Conservation (phyloP, 2,113 vertebrate species). For the Recurvirostra avosetta region DNA sequence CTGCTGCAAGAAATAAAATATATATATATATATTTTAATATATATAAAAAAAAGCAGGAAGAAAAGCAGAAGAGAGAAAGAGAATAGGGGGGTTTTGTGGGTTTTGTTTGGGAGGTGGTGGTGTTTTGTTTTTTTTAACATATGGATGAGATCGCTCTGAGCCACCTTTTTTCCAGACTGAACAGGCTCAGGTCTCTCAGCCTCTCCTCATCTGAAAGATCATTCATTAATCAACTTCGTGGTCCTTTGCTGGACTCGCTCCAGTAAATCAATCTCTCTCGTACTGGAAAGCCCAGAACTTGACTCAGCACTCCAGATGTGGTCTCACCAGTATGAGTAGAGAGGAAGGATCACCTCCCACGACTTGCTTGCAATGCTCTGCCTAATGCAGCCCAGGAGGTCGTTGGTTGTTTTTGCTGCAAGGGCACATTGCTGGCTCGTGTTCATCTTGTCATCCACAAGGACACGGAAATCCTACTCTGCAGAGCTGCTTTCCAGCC, state of each 20-base stretch:
- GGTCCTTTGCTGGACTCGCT: not conserved
- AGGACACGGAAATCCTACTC: not conserved
- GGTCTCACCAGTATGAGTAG: not conserved
- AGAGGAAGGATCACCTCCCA: not conserved
- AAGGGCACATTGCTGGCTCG: fast-evolving
- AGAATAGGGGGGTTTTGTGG: not conserved
- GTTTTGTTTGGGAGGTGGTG: too few species aligned
- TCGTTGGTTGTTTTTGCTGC: not conserved
- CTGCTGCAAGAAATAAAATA: not conserved
- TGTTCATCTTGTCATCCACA: not conserved
- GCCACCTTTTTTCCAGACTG: not conserved
- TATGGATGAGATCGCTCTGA: not conserved
- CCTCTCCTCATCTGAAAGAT: not conserved
- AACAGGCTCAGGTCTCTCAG: not conserved
- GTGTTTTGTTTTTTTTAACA: not conserved
- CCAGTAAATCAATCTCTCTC: not conserved
- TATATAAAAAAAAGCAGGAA: not conserved
- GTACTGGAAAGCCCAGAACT: not conserved
- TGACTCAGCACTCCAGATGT: not conserved
- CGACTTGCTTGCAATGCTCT: not conserved
- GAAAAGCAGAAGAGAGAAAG: not conserved
- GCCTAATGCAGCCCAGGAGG: not conserved
- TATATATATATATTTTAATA: too few species aligned
- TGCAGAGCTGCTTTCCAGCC: not conserved
- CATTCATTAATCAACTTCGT: not conserved